A percentile compares a stretch with the other conserved stretches of the same genome.
phyloP scores from a whole-genome alignment of 2,797 vertebrate genomes.

The Pangasius djambal region DNA sequence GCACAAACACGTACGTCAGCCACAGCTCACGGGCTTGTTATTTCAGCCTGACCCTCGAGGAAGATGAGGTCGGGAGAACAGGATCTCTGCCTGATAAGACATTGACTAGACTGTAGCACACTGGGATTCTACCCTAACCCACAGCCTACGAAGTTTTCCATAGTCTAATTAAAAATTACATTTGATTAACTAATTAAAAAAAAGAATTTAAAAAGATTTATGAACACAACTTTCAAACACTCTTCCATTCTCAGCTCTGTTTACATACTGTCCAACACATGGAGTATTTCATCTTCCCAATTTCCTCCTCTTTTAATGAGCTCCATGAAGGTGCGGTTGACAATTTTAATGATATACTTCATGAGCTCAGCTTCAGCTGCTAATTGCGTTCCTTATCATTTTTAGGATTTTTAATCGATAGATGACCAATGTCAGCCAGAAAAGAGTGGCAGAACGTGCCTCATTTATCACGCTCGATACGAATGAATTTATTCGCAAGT shows the following conservation, averaged over 20 bases:
- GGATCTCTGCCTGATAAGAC: slow-evolving; percentile 68
- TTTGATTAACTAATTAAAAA: too few relatives aligned
- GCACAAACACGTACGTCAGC: background rate
- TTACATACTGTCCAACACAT: background rate
- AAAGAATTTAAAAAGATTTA: background rate
- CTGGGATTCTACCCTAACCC: background rate
- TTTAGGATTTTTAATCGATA: slow-evolving; percentile 11
- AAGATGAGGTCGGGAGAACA: slow-evolving; percentile 67
- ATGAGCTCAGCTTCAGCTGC: background rate
- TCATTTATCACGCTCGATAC: background rate
- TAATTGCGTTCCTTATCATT: background rate
- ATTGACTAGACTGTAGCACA: slow-evolving; percentile 4
- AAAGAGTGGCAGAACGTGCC: background rate
- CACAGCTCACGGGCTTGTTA: slow-evolving; percentile 63
- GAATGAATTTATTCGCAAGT: background rate
- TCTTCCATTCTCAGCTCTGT: background rate
- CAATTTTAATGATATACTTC: background rate
- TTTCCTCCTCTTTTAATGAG: background rate
- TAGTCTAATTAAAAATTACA: background rate
- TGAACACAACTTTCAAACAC: background rate
- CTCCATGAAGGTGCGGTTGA: background rate
- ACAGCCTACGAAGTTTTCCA: background rate
- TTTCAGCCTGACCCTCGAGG: slow-evolving; percentile 68
- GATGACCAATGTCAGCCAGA: background rate
- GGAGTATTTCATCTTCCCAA: background rate